Evolutionary conservation across 1,140 invertebrate species (phyloP), one percentile per base, ranked within the genome.

Genomic region (Penaeus vannamei): DNA sequence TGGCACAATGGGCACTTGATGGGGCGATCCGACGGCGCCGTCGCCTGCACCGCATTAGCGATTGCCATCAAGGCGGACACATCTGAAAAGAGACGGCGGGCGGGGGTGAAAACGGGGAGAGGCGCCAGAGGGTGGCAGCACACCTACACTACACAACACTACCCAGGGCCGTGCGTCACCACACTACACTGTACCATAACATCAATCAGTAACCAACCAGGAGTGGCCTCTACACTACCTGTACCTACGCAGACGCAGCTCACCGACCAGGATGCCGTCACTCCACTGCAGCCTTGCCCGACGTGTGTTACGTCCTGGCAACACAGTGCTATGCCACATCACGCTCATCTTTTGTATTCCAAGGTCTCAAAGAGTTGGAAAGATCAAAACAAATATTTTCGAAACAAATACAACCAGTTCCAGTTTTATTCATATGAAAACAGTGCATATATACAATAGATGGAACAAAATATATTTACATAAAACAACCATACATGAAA

Each of bases 1-100:
- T 94, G 94, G 89, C 95, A 95, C 22, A 95, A 92, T 64, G 95
- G 95, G 93, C 95, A 95, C 86, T 94, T 93, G 42, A 94, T 94
- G 46, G 95, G 95, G 93, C 95, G 95, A 92, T 95, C 95, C 26
- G 95, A 95, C 84, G 95, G 90, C 85, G 90, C 90, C 59, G 82
- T 85, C 17, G 86, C 90, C 86, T 90, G 90, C 82, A 87, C 90
- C n/a, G 90, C 90, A 77, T 90, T 90, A 82, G 86, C 90, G 85
- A 90, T 90, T 36, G 90, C 90, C 90, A 90, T 87, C 90, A 90
- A 82, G 81, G 89, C 89, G 66, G 89, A 90, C 90, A 90, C 90
- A 90, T 90, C 90, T 90, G 90, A 90, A 90, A 90, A 90, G 86
- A 90, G 86, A 90, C 81, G 88, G 90, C 90, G 90, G 85, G 85